Conservation (phyloP, 1,140 invertebrate genomes). For the Aphelinus certus region DNA sequence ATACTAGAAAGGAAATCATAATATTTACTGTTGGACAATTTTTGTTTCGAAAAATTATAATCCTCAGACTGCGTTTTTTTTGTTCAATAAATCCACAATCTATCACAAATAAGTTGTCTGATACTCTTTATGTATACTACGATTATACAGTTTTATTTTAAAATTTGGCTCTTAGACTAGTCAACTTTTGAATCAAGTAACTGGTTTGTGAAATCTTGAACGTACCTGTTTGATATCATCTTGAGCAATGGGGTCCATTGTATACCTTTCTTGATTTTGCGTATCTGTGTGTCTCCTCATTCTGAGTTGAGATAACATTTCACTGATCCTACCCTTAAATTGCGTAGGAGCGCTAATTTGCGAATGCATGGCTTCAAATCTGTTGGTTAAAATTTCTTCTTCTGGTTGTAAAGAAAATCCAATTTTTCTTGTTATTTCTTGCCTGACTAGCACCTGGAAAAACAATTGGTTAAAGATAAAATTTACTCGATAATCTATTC, state of each 20-base stretch:
- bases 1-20: constrained; percentile 67
- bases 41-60: too few species aligned
- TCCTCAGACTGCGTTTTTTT: neutral
- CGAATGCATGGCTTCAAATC: constrained; percentile 84
- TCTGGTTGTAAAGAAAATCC: constrained; percentile 87
- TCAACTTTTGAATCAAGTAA: too few species aligned
- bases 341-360: constrained; percentile 91
- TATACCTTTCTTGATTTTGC: constrained; percentile 66
- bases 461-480: constrained; percentile 28
- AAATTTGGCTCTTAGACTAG: too few species aligned
- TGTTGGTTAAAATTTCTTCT: constrained; percentile 86
- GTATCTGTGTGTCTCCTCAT: constrained; percentile 75
- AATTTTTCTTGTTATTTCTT: constrained; percentile 86
- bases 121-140: too few species aligned
- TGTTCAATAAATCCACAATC: too few species aligned
- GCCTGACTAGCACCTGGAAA: constrained; percentile 81
- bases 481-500: neutral
- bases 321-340: constrained; percentile 91
- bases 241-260: constrained; percentile 72
- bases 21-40: neutral
- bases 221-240: constrained; percentile 73
- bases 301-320: constrained; percentile 86
- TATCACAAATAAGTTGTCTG: too few species aligned
- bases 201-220: neutral
- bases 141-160: too few species aligned